Evolutionary conservation across 2,113 vertebrate genomes (phyloP).

Genomic region (Acanthisitta chloris): DNA sequence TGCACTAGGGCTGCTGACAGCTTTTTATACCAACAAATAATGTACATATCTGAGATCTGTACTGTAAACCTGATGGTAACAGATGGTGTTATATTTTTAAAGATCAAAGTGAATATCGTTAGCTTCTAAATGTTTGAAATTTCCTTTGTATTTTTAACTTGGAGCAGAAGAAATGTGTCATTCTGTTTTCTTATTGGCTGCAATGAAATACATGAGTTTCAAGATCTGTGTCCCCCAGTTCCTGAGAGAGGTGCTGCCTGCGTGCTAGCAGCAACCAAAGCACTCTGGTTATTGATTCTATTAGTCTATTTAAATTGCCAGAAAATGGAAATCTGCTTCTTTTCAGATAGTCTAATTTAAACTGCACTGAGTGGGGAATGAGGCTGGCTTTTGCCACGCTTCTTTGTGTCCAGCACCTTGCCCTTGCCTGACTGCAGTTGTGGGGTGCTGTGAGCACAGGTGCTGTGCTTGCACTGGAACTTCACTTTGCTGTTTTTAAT

Average conservation of each 20-base stretch:
- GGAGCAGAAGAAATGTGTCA: conserved; percentile 16
- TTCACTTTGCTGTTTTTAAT: background rate
- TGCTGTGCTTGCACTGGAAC: background rate
- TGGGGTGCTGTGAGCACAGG: background rate
- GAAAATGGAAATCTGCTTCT: background rate
- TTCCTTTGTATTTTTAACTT: conserved; percentile 44
- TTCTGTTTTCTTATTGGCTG: background rate
- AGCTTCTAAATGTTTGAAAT: conserved; percentile 16
- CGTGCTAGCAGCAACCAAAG: background rate
- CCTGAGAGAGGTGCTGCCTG: background rate
- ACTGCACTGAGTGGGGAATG: background rate
- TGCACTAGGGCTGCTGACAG: background rate
- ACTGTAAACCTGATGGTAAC: conserved; percentile 32
- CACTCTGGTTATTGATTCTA: background rate
- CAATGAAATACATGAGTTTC: background rate
- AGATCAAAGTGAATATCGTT: conserved; percentile 18
- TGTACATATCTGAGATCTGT: background rate
- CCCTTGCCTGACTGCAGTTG: background rate
- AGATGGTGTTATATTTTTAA: conserved; percentile 52
- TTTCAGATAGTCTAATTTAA: background rate
- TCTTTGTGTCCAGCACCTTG: background rate
- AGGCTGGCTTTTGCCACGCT: background rate
- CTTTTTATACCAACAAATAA: conserved; percentile 27
- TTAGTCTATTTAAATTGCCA: background rate
- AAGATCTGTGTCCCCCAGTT: background rate